A percentile compares a stretch with the other conserved stretches of the same genome.
phyloP scores from a whole-genome alignment of 2,113 vertebrate genomes.

The Coptodon bakossiorum region DNA sequence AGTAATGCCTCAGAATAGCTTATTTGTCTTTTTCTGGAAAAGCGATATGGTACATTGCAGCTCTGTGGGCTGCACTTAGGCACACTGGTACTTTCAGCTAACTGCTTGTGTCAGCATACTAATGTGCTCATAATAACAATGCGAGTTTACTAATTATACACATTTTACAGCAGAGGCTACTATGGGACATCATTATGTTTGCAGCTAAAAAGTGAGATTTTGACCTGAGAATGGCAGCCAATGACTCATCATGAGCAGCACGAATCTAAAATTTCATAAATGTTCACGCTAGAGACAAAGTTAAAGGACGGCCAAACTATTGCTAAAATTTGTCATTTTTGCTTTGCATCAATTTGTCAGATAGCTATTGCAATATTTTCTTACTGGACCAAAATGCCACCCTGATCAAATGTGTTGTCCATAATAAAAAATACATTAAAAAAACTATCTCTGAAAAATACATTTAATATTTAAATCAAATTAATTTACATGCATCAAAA shows the following conservation, averaged over 20 bases:
- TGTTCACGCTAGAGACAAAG: rapidly evolving
- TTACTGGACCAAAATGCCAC: background rate
- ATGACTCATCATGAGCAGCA: background rate
- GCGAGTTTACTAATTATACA: background rate
- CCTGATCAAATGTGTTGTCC: background rate
- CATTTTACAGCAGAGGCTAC: background rate
- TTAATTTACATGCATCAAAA: background rate
- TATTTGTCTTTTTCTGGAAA: background rate
- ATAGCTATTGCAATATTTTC: background rate
- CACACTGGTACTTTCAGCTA: background rate
- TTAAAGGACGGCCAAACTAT: background rate
- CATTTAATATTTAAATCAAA: background rate
- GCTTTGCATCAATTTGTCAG: background rate
- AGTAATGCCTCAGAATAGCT: background rate
- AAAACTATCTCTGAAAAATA: background rate
- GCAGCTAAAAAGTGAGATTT: background rate
- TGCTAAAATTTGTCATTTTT: background rate
- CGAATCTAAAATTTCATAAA: background rate
- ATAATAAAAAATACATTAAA: background rate
- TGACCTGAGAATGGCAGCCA: rapidly evolving
- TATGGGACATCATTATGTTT: background rate
- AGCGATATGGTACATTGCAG: background rate
- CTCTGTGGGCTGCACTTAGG: background rate
- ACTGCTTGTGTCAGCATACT: background rate
- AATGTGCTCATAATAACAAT: background rate